These are phyloP conservation scores for Drosophila orena DNA, from an alignment of 1,140 invertebrate species.

Conservation along the genomic window DNA sequence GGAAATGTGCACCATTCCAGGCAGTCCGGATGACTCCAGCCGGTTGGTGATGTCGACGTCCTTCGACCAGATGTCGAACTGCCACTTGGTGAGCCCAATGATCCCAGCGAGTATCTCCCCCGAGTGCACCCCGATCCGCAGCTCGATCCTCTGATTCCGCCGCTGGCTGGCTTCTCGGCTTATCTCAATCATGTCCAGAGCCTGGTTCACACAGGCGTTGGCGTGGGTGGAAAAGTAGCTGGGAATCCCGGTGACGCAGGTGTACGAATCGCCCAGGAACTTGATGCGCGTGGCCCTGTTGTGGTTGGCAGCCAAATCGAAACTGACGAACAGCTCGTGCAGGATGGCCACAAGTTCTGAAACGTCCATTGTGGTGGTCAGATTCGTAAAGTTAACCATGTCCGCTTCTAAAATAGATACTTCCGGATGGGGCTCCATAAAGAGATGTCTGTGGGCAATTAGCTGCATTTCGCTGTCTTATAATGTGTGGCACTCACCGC, in stretches of 20 bases:
- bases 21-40: constrained; percentile 95
- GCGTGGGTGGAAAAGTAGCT: constrained; percentile 90
- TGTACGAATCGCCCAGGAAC: constrained; percentile 96
- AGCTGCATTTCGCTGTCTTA: neutral
- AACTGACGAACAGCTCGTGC: constrained; percentile 96
- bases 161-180: constrained; percentile 88
- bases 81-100: constrained; percentile 96
- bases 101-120: constrained; percentile 95
- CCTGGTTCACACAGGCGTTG: constrained; percentile 93
- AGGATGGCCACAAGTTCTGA: constrained; percentile 94
- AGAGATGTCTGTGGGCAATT: neutral
- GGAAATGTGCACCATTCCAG: constrained; percentile 95
- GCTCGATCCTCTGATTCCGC: constrained; percentile 92
- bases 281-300: constrained; percentile 92
- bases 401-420: constrained; percentile 97
- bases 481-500: constrained; percentile 25
- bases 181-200: constrained; percentile 92
- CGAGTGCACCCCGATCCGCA: constrained; percentile 97
- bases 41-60: constrained; percentile 97
- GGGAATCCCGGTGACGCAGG: constrained; percentile 94
- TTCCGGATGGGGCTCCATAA: constrained; percentile 92
- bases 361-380: constrained; percentile 92
- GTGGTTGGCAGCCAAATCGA: constrained; percentile 94
- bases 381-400: constrained; percentile 96
- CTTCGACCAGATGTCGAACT: constrained; percentile 98